A percentile compares a stretch with the other conserved stretches of the same genome.
phyloP scores from a whole-genome alignment of 2,797 vertebrate species.

The Paramormyrops hopkinsi region DNA sequence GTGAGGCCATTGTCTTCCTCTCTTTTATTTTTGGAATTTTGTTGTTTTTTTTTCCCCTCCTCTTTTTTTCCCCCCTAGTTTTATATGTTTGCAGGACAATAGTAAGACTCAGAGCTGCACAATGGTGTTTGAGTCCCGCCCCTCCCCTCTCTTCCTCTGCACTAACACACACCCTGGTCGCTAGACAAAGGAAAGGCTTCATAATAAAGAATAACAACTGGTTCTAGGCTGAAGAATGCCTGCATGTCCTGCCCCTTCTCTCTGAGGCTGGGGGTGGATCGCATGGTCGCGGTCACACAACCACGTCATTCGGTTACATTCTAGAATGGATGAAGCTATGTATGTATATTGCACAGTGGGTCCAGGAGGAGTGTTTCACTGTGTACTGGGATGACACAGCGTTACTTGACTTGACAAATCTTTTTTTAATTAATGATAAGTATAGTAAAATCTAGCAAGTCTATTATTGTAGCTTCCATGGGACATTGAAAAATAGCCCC shows the following conservation, averaged over 20 bases:
- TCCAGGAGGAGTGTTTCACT: neutral
- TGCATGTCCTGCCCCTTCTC: neutral
- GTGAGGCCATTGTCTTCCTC: constrained; percentile 45
- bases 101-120: constrained; percentile 58
- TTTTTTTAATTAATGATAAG: neutral
- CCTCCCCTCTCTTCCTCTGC: constrained; percentile 29
- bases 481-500: neutral
- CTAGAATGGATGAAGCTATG: neutral
- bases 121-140: constrained; percentile 37
- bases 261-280: neutral
- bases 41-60: neutral
- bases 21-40: constrained; percentile 34
- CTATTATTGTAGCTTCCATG: neutral
- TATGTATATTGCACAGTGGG: neutral
- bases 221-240: constrained; percentile 43
- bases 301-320: neutral
- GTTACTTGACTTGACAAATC: neutral
- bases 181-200: constrained; percentile 29
- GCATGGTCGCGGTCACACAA: neutral
- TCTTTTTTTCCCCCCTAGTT: constrained; percentile 25
- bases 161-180: constrained; percentile 53
- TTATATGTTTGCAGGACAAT: constrained; percentile 50
- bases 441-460: neutral
- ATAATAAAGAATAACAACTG: constrained; percentile 27
- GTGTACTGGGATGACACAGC: neutral